Conservation (phyloP, 2,888 invertebrate genomes). For the Brachycybe producta region DNA sequence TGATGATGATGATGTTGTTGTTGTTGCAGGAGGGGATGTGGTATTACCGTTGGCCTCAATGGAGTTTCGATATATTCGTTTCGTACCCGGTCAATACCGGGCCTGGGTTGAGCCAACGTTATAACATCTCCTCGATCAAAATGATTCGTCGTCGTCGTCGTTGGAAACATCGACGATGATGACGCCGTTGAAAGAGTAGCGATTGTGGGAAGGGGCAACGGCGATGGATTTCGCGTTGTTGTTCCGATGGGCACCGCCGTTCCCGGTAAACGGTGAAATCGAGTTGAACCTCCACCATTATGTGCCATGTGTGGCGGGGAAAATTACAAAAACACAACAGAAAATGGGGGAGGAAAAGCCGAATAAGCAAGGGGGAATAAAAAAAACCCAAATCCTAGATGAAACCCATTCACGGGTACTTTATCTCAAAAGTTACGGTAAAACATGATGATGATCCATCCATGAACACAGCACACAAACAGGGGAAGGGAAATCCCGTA, state of each 20-base stretch:
- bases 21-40: conserved; percentile 20
- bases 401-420: too few relatives aligned
- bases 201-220: conserved; percentile 15
- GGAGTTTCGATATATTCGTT: conserved; percentile 92
- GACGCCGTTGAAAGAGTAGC: conserved; percentile 26
- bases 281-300: conserved; percentile 22
- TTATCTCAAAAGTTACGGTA: too few relatives aligned
- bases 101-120: conserved; percentile 55
- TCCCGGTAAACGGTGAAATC: conserved; percentile 23
- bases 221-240: conserved; percentile 3
- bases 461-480: too few relatives aligned
- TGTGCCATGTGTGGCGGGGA: too few relatives aligned
- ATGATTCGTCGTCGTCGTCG: conserved; percentile 17
- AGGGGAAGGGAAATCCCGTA: too few relatives aligned
- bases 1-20: conserved; percentile 32
- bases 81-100: conserved; percentile 68
- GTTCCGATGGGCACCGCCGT: conserved; percentile 30
- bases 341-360: too few relatives aligned
- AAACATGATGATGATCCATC: too few relatives aligned
- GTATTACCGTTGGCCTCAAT: conserved; percentile 42
- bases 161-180: conserved; percentile 8
- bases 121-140: conserved; percentile 35
- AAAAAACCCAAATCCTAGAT: too few relatives aligned
- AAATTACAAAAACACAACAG: too few relatives aligned
- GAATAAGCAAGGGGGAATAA: too few relatives aligned